Conservation (phyloP, 2,888 invertebrate species). For the Ectemnius continuus region DNA sequence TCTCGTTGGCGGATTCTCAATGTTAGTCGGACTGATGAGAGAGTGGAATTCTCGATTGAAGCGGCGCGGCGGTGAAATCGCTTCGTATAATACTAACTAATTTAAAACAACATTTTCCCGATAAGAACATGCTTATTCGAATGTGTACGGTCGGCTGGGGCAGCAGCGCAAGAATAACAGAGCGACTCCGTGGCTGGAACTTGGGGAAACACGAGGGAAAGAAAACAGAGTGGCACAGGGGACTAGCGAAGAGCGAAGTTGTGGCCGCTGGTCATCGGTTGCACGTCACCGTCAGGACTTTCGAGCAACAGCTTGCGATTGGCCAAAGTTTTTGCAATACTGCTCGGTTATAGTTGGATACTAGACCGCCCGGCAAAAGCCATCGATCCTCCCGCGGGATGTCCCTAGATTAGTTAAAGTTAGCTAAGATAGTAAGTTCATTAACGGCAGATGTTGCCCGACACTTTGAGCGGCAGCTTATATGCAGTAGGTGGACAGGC, state of each 20-base stretch:
- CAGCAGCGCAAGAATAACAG: conserved; percentile 46
- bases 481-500: neutral
- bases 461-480: conserved; percentile 7
- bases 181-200: conserved; percentile 13
- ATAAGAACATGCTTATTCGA: conserved; percentile 23
- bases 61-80: neutral
- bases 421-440: conserved; percentile 52
- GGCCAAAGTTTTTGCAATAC: conserved; percentile 58
- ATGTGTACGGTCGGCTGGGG: conserved; percentile 22
- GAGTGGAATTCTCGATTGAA: too few relatives aligned
- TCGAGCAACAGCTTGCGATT: conserved; percentile 61
- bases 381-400: conserved; percentile 53
- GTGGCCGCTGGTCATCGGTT: conserved; percentile 43
- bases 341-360: neutral
- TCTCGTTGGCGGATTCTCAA: neutral
- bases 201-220: conserved; percentile 35
- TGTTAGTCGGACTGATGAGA: neutral
- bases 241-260: conserved; percentile 25
- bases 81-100: conserved; percentile 6
- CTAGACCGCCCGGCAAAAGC: conserved; percentile 40
- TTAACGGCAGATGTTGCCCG: conserved; percentile 34
- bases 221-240: conserved; percentile 43
- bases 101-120: conserved; percentile 20
- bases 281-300: conserved; percentile 18
- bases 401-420: conserved; percentile 49